Conservation (phyloP, 1,140 invertebrate genomes). For the Saccostrea cuccullata region DNA sequence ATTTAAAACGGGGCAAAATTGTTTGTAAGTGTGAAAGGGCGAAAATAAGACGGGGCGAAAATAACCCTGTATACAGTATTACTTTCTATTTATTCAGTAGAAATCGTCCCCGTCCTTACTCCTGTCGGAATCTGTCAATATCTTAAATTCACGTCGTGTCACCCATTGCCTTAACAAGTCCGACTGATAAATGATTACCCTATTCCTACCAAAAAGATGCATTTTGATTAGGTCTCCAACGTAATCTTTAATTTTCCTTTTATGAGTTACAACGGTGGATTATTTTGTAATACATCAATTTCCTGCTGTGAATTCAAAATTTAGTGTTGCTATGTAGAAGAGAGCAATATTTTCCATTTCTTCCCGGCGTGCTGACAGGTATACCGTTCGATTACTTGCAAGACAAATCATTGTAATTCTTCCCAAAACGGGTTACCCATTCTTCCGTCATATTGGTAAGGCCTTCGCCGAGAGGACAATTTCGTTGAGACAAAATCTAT, state of each 20-base stretch:
- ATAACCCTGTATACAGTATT: no score
- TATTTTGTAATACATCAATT: slow-evolving; percentile 17
- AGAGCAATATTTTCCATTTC: background rate
- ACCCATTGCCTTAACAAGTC: background rate
- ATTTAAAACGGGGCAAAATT: no score
- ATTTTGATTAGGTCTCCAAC: slow-evolving; percentile 3
- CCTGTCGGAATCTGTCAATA: background rate
- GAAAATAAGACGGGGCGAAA: no score
- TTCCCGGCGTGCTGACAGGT: background rate
- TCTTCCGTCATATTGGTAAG: background rate
- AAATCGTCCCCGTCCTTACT: background rate
- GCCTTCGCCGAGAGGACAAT: background rate
- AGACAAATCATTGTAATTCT: no score
- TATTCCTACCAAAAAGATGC: background rate
- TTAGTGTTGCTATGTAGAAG: background rate
- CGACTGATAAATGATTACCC: background rate
- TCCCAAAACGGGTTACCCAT: no score
- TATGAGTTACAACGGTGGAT: background rate
- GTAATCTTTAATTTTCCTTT: background rate
- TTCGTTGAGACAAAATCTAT: background rate
- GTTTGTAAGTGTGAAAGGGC: no score
- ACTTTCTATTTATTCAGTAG: background rate
- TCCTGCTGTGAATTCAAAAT: background rate
- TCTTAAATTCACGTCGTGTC: background rate
- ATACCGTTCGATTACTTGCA: background rate